Percentiles rank a stretch among this genome's conserved stretches.
Conservation (phyloP, 2,113 vertebrate genomes). For the Grus americana region DNA sequence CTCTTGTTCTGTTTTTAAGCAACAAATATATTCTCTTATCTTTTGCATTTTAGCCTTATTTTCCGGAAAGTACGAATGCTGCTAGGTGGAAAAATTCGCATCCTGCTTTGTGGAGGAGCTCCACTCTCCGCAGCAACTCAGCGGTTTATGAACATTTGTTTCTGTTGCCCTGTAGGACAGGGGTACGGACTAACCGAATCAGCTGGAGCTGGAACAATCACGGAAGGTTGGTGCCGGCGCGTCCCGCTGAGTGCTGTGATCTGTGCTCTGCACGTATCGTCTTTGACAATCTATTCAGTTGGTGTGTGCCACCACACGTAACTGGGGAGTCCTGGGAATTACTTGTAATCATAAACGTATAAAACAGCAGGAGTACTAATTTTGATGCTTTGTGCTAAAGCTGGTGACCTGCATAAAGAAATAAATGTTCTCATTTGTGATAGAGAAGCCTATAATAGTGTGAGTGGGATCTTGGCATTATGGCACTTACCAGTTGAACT, state of each 20-base stretch:
- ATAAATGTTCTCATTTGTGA: neutral
- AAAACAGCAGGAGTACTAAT: neutral
- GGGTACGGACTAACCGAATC: slow-evolving; percentile 95
- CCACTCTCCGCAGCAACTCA: slow-evolving; percentile 92
- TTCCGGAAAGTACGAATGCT: slow-evolving; percentile 89
- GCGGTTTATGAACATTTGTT: slow-evolving; percentile 97
- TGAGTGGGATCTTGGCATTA: neutral
- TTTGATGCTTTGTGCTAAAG: neutral
- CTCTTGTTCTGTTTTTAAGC: neutral
- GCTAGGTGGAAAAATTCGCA: slow-evolving; percentile 86
- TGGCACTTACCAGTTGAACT: neutral
- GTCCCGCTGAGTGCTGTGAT: neutral
- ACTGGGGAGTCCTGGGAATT: neutral
- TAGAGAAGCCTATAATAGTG: neutral
- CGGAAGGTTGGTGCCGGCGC: slow-evolving; percentile 77
- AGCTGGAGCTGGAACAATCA: slow-evolving; percentile 89
- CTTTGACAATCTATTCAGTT: fast-evolving
- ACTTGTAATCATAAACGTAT: fast-evolving
- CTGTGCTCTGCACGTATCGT: fast-evolving
- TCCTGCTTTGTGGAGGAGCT: slow-evolving; percentile 91
- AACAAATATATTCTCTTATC: neutral
- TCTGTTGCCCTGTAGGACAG: slow-evolving; percentile 95
- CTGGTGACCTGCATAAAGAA: fast-evolving
- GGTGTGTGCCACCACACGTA: fast-evolving
- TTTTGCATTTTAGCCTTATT: slow-evolving; percentile 79